phyloP scores from a whole-genome alignment of 1,140 invertebrate species.

The Diorhabda elongata region DNA sequence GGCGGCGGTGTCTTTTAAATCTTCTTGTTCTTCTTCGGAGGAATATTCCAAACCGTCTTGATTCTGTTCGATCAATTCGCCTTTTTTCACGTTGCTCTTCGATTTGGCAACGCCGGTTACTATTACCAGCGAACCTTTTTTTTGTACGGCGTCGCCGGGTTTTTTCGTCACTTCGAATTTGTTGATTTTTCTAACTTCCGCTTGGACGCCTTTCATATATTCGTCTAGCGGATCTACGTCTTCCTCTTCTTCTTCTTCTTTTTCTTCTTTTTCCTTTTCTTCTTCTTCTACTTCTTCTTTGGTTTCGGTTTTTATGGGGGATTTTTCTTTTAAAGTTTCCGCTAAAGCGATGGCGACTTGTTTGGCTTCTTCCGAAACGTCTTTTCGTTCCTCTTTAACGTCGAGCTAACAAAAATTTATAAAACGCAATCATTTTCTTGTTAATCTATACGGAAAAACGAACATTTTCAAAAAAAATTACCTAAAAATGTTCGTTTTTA shows the following conservation, averaged over 20 bases:
- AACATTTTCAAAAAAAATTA: no score
- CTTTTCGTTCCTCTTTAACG: no score
- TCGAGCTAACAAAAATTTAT: no score
- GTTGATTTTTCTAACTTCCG: conserved; percentile 89
- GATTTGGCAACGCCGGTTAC: conserved; percentile 90
- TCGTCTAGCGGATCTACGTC: conserved; percentile 45
- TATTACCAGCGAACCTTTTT: conserved; percentile 64
- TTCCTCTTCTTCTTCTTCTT: conserved; percentile 39
- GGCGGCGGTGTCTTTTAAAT: conserved; percentile 85
- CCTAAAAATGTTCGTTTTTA: no score
- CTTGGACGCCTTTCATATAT: conserved; percentile 58
- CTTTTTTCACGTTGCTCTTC: conserved; percentile 69
- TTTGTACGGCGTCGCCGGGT: conserved; percentile 42
- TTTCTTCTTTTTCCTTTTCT: conserved; percentile 73
- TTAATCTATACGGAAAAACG: no score
- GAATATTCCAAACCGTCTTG: conserved; percentile 97
- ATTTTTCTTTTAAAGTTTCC: conserved; percentile 45
- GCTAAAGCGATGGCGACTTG: conserved; percentile 25
- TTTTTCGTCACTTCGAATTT: conserved; percentile 61
- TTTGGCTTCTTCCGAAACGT: no score
- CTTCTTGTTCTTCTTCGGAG: conserved; percentile 93
- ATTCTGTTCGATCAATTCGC: conserved; percentile 96
- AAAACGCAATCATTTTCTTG: no score
- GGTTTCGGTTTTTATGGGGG: conserved; percentile 30
- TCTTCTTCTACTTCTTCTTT: conserved; percentile 51